Evolutionary conservation across 2,797 vertebrate species (phyloP).

Genomic region (Coluber constrictor): DNA sequence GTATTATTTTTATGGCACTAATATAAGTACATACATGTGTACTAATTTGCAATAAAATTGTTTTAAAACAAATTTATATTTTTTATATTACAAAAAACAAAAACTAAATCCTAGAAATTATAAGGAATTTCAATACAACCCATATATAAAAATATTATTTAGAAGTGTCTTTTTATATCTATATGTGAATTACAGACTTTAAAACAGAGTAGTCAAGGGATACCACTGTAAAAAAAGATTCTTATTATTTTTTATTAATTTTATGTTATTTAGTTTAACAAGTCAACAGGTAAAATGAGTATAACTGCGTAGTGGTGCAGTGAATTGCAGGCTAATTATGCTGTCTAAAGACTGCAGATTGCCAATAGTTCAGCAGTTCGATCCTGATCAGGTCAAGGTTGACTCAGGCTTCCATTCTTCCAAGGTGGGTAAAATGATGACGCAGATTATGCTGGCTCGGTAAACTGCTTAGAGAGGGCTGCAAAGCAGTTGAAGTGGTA

Average conservation of each 20-base stretch:
- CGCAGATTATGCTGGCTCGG: not conserved
- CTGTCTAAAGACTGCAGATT: not conserved
- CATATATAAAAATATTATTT: not conserved
- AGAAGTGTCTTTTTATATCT: not conserved
- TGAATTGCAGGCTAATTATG: not conserved
- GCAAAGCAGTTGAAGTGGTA: not conserved
- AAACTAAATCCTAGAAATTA: not conserved
- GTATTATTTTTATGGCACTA: not conserved
- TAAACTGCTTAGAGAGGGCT: not conserved
- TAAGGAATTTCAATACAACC: not conserved
- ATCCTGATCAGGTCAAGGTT: not conserved
- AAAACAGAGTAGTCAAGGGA: not conserved
- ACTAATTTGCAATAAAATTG: not conserved
- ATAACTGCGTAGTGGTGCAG: not conserved
- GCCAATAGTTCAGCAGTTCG: not conserved
- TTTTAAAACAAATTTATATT: not conserved
- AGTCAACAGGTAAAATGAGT: not conserved
- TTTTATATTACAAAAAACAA: not conserved
- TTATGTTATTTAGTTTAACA: not conserved
- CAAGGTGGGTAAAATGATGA: not conserved
- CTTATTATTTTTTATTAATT: not conserved
- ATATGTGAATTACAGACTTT: not conserved
- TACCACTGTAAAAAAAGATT: not conserved
- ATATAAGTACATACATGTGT: not conserved
- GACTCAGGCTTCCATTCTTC: not conserved